phyloP scores from a whole-genome alignment of 2,113 vertebrate species.

The Oreochromis niloticus region DNA sequence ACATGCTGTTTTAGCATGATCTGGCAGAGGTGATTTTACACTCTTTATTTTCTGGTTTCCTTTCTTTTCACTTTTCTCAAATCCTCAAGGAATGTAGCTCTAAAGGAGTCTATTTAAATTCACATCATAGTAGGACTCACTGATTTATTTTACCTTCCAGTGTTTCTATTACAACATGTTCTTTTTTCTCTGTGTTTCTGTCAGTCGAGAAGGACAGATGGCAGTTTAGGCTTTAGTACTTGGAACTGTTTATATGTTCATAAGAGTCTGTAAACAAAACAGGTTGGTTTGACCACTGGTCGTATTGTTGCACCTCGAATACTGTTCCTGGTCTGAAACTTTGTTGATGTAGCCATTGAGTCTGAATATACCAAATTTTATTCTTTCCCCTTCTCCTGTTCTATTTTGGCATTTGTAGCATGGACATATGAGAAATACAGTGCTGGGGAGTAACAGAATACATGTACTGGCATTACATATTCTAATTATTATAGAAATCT shows the following conservation, averaged over 20 bases:
- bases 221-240: background rate
- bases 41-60: background rate
- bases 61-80: background rate
- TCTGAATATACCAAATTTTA: background rate
- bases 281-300: background rate
- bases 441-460: background rate
- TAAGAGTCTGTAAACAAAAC: background rate
- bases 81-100: background rate
- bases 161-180: background rate
- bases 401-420: background rate
- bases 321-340: background rate
- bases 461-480: accelerated
- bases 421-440: background rate
- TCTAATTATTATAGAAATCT: background rate
- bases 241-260: background rate
- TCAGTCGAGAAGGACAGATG: background rate
- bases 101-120: constrained; percentile 17
- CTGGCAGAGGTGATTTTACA: background rate
- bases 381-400: background rate
- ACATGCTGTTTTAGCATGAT: background rate
- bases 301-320: background rate
- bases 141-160: background rate
- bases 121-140: background rate
- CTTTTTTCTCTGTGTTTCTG: background rate
- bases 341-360: background rate